Conservation (phyloP, 2,113 vertebrate genomes). For the Clupea harengus region DNA sequence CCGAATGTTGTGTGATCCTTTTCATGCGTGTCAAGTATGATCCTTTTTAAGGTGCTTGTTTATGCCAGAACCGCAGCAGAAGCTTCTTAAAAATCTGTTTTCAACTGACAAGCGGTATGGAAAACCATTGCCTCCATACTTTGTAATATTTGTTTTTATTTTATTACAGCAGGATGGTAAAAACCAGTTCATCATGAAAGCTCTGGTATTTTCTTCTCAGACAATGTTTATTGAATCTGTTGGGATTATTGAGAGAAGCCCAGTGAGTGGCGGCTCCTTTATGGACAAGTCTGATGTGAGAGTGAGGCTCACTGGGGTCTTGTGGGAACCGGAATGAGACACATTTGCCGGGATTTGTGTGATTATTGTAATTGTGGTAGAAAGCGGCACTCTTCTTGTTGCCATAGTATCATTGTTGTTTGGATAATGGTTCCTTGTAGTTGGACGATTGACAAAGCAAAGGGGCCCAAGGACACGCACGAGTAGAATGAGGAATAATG, state of each 20-base stretch:
- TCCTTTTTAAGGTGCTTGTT: neutral
- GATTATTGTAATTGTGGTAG: slow-evolving; percentile 3
- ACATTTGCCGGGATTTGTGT: neutral
- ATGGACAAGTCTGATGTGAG: neutral
- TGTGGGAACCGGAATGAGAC: neutral
- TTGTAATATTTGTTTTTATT: neutral
- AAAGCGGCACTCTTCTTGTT: neutral
- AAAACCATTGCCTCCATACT: neutral
- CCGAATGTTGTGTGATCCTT: neutral
- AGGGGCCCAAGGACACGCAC: slow-evolving; percentile 22
- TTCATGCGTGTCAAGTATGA: neutral
- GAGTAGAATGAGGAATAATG: slow-evolving; percentile 26
- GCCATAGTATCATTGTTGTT: neutral
- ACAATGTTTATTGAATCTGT: neutral
- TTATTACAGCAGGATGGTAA: neutral
- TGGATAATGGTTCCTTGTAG: slow-evolving; percentile 13
- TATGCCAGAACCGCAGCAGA: neutral
- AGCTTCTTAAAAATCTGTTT: neutral
- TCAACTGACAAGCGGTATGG: neutral
- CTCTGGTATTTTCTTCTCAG: neutral
- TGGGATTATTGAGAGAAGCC: neutral
- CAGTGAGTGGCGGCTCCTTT: neutral
- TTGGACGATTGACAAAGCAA: slow-evolving; percentile 12
- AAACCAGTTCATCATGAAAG: neutral
- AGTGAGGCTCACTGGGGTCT: neutral